phyloP scores from a whole-genome alignment of 2,113 vertebrate species.

The Eleginops maclovinus region DNA sequence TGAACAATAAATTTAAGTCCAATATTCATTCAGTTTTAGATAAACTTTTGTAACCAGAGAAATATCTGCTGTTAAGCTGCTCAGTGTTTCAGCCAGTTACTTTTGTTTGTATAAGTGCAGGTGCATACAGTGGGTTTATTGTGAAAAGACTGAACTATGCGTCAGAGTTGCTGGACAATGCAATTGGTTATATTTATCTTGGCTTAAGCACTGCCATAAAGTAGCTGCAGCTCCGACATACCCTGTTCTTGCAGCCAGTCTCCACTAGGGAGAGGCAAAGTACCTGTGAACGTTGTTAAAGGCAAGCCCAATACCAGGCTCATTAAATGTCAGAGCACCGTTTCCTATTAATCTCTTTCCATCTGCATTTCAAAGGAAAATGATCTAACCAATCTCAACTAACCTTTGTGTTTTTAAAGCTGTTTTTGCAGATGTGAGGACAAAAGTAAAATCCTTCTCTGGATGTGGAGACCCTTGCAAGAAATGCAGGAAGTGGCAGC shows the following conservation, averaged over 20 bases:
- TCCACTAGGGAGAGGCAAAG: slow-evolving; percentile 15
- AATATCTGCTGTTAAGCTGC: background rate
- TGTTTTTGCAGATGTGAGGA: background rate
- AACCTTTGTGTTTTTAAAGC: background rate
- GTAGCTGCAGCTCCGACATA: background rate
- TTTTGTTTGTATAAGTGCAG: no score
- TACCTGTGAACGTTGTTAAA: background rate
- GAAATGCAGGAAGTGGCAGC: background rate
- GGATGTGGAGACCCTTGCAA: background rate
- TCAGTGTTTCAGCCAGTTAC: background rate
- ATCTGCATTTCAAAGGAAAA: background rate
- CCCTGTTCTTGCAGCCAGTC: background rate
- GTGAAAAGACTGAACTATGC: background rate
- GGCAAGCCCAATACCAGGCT: no score
- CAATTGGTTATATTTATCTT: background rate
- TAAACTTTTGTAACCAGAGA: no score
- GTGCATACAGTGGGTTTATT: no score
- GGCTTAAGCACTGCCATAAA: background rate
- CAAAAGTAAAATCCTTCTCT: background rate
- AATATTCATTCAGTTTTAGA: background rate
- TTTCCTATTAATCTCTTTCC: background rate
- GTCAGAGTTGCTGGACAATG: background rate
- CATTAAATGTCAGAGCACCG: background rate
- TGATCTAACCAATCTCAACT: background rate
- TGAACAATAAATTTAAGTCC: background rate